Percentiles rank a stretch among this genome's conserved stretches.
Evolutionary conservation across 2,888 invertebrate species (phyloP).

Genomic region (Rambutsinella grinnellia): DNA sequence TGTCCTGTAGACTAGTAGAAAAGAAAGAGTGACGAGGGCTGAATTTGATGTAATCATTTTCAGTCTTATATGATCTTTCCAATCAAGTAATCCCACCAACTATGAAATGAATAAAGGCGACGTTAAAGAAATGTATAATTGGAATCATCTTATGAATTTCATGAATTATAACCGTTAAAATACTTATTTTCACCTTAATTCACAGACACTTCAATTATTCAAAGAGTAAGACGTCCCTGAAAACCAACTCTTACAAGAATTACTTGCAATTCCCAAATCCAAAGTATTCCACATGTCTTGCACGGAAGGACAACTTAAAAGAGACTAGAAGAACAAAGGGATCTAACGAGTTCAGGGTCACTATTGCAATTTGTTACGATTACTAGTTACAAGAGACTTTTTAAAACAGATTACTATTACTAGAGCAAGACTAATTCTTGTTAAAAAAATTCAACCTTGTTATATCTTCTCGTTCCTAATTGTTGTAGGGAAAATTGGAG

Average conservation of each 20-base stretch:
- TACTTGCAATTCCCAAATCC: not conserved
- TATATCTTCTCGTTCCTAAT: not conserved
- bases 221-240: not conserved
- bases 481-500: not conserved
- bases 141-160: too few species aligned
- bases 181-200: too few species aligned
- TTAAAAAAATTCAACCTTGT: not conserved
- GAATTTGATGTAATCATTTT: conserved; percentile 31
- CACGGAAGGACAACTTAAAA: not conserved
- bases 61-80: not conserved
- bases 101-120: too few species aligned
- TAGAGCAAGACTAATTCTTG: not conserved
- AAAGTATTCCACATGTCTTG: not conserved
- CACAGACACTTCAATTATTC: not conserved
- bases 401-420: not conserved
- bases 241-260: not conserved
- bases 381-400: not conserved
- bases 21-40: conserved; percentile 5
- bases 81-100: not conserved
- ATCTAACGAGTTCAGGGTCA: too few species aligned
- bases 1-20: not conserved
- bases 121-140: too few species aligned
- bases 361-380: not conserved
- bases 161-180: too few species aligned
- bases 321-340: too few species aligned